Base-by-base conservation (phyloP, 2,888 invertebrate genomes). In the Sinopyrophorus schimmeli region DNA sequence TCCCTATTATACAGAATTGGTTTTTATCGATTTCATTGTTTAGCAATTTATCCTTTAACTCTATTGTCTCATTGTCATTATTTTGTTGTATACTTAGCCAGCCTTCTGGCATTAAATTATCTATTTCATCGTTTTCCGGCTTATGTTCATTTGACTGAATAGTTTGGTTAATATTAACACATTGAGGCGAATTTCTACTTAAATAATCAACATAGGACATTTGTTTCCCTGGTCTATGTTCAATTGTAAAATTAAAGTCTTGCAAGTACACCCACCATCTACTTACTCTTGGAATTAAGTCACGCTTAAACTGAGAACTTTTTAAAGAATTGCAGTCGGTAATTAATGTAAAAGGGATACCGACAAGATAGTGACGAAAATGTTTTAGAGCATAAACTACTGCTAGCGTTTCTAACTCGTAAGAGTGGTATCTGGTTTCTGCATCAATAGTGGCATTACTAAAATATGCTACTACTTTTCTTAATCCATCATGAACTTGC, bases 221-320 rank as follows among this genome's bases (percentile, higher is more conserved):
- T n/a, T n/a, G n/a, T n/a, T n/a, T n/a, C n/a, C n/a, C n/a, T n/a
- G n/a, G n/a, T n/a, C n/a, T n/a, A n/a, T n/a, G n/a, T n/a, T n/a
- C n/a, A n/a, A n/a, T n/a, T n/a, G n/a, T n/a, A n/a, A n/a, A n/a
- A n/a, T n/a, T n/a, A n/a, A n/a, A n/a, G n/a, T n/a, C n/a, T n/a
- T n/a, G n/a, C n/a, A n/a, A n/a, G 12, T 26, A 26, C 26, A 26
- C 26, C 10, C 26, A 26, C 26, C 26, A 26, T 11, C 26, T 10
- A n/a, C n/a, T n/a, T n/a, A n/a, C n/a, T n/a, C n/a, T n/a, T 20
- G 20, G 20, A 6, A 20, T 20, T 6, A 20, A 20, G 20, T 20
- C 20, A 5, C 6, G 30, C 16, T 30, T 30, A 9, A 14, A 30
- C 5, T 30, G 30, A 14, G 30, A 30, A 16, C 30, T 30, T 14